These are phyloP conservation scores for Oscheius onirici DNA, from an alignment of 2,888 invertebrate species.

Conservation along the genomic window DNA sequence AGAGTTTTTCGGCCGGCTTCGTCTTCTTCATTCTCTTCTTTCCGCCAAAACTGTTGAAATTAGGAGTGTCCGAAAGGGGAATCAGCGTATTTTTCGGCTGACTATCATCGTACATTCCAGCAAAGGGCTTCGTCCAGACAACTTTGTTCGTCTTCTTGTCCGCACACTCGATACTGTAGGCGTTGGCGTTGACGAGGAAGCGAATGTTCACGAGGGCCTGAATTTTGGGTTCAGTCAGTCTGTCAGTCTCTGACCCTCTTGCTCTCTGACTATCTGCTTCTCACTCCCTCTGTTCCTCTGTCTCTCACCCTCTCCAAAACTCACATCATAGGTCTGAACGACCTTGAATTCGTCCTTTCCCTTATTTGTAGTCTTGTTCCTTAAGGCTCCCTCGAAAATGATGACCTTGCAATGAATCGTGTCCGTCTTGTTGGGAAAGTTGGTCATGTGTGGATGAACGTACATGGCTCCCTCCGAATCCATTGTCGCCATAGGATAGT, in stretches of 20 bases:
- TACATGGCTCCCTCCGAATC: constrained; percentile 33
- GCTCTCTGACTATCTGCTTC: no score
- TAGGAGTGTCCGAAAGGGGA: neutral
- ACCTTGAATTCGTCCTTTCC: constrained; percentile 24
- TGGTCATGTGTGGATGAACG: constrained; percentile 23
- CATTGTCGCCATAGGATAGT: constrained; percentile 29
- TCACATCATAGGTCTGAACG: neutral
- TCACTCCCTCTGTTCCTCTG: no score
- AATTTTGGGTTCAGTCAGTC: neutral
- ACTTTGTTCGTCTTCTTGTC: constrained; percentile 21
- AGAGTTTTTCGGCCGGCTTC: constrained; percentile 33
- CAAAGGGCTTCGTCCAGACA: constrained; percentile 43
- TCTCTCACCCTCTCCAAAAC: neutral
- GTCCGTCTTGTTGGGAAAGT: constrained; percentile 20
- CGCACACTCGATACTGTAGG: constrained; percentile 43
- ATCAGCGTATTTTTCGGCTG: constrained; percentile 27
- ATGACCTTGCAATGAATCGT: constrained; percentile 12
- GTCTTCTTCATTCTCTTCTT: neutral
- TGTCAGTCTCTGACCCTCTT: no score
- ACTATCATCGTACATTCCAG: constrained; percentile 40
- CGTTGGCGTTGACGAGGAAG: constrained; percentile 45
- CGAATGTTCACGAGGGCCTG: constrained; percentile 38
- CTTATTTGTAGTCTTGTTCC: constrained; percentile 33
- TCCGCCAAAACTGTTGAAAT: neutral
- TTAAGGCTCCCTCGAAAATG: constrained; percentile 50